Conservation (phyloP, 2,113 vertebrate species). For the Silurus meridionalis region DNA sequence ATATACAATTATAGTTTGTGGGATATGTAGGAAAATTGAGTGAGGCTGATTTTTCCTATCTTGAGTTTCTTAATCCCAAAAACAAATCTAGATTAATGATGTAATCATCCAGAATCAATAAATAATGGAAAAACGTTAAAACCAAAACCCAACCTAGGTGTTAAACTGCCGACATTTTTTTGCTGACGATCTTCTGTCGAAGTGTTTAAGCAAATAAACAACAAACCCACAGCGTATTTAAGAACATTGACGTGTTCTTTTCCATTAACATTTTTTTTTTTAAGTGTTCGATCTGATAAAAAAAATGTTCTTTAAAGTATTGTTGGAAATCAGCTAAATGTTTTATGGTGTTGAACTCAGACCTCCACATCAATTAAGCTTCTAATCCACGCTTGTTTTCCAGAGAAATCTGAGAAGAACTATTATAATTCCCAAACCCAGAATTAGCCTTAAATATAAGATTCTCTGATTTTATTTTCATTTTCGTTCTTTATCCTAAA, state of each 20-base stretch:
- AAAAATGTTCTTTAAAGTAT: not conserved
- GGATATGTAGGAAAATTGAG: not conserved
- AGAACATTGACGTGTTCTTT: not conserved
- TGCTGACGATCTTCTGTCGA: not conserved
- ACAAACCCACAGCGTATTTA: not conserved
- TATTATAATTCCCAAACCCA: not conserved
- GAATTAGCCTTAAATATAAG: not conserved
- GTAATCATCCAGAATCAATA: not conserved
- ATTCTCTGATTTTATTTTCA: not conserved
- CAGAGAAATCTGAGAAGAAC: not conserved
- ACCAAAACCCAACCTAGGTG: too few relatives aligned
- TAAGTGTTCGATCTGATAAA: not conserved
- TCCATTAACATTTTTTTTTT: not conserved
- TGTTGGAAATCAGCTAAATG: not conserved
- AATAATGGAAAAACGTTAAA: not conserved
- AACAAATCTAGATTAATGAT: not conserved
- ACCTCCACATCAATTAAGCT: not conserved
- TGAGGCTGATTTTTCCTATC: not conserved
- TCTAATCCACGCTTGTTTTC: not conserved
- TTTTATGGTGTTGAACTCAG: not conserved
- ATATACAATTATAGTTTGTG: not conserved
- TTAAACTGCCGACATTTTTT: not conserved
- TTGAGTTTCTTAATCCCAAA: not conserved
- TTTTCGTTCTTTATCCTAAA: not conserved
- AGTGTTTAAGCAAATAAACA: not conserved